Conservation (phyloP, 1,140 invertebrate species). For the Zophobas atratus region DNA sequence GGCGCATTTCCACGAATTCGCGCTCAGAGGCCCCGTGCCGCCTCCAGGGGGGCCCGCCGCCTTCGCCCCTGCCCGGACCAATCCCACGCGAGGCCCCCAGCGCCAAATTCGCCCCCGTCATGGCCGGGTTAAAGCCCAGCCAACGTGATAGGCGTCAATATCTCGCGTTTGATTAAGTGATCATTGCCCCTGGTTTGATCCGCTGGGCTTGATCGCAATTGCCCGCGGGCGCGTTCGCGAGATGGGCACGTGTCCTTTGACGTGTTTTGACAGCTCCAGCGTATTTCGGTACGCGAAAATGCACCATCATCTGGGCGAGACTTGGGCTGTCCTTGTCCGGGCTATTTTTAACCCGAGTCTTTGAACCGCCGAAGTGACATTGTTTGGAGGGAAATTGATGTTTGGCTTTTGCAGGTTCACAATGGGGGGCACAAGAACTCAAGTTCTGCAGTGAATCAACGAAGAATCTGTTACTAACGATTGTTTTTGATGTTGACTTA, state of each 20-base stretch:
- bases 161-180: too few relatives aligned
- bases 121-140: constrained; percentile 8
- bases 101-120: neutral
- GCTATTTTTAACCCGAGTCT: constrained; percentile 33
- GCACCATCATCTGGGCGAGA: constrained; percentile 26
- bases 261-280: constrained; percentile 2
- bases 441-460: constrained; percentile 42
- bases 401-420: constrained; percentile 43
- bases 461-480: constrained; percentile 20
- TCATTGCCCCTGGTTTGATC: constrained; percentile 4
- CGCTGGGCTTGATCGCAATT: too few relatives aligned
- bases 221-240: neutral
- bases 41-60: neutral
- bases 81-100: neutral
- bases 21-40: neutral
- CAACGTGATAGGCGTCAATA: neutral
- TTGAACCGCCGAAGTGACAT: constrained; percentile 18
- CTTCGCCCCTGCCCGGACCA: neutral
- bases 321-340: constrained; percentile 23
- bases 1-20: constrained; percentile 45
- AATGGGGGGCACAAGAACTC: constrained; percentile 35
- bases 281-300: constrained; percentile 12
- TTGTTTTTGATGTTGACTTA: constrained; percentile 44
- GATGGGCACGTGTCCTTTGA: constrained; percentile 16
- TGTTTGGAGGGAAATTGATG: constrained; percentile 29